Base-by-base conservation (phyloP, 1,140 invertebrate species). In the Cherax quadricarinatus region DNA sequence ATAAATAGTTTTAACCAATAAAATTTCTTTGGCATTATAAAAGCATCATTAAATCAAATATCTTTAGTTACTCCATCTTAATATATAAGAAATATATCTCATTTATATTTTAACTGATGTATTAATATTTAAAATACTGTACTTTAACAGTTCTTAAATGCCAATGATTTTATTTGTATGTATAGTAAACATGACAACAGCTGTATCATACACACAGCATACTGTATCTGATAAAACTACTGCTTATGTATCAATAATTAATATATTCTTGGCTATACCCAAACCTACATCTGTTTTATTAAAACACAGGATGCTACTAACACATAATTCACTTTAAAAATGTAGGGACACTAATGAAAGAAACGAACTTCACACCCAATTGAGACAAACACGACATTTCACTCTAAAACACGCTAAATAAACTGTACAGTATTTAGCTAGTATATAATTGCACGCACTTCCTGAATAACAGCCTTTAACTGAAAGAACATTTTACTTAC, bases 381-480 rank as follows among this genome's bases (percentile, higher is more conserved):
- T 66, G 66, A 49, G 57, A 60, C 21, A 48, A n/a, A 24, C 73
- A 75, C 48, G 18, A 75, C 85, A 75, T 41, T 60, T 88, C 18
- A 21, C n/a, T 79, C 24, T 49, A 14, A 79, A 88, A 66, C 73
- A 88, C 75, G 79, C 78, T 57, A 57, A 41, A 41, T 41, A 41
- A 41, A 41, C 30, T 41, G 70, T 75, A 78, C 41, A 24, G 30
- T 57, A 88, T 60, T 60, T 78, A 48, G 87, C 81, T 89, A 70
- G 83, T 93, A 41, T 41, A 41, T 41, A 89, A 84, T 89, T 87
- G 49, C 92, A 87, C 66, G 89, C 92, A 88, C 86, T 82, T 93
- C 92, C 86, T 93, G 84, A 60, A 93, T 89, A 88, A 93, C 92
- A 57, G 86, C 78, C 73, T 79, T 89, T 82, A 86, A 57, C 62